Conservation (phyloP, 2,888 invertebrate genomes). For the Trypoxylon attenuatum region DNA sequence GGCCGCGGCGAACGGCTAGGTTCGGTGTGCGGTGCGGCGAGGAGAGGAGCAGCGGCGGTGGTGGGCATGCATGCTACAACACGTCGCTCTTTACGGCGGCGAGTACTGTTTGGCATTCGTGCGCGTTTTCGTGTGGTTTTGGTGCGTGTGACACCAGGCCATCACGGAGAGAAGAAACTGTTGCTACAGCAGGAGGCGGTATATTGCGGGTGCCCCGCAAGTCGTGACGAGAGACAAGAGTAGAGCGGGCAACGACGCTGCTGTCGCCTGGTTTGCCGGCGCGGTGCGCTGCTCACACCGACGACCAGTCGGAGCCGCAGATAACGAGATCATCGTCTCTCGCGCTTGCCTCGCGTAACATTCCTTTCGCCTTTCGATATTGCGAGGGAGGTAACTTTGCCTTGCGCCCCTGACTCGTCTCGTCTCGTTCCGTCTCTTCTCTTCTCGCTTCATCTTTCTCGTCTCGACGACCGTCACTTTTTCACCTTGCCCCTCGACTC, state of each 20-base stretch:
- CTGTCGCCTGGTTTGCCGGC: slow-evolving; percentile 34
- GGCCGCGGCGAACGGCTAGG: background rate
- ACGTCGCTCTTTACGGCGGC: slow-evolving; percentile 1
- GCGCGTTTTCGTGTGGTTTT: background rate
- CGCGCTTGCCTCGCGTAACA: slow-evolving; percentile 56
- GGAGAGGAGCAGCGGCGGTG: slow-evolving; percentile 2
- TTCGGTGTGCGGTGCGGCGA: background rate
- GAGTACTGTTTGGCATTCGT: slow-evolving; percentile 8
- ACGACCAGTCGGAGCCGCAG: background rate
- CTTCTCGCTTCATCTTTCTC: background rate
- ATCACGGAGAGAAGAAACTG: slow-evolving; percentile 4
- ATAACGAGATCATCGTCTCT: slow-evolving; percentile 36
- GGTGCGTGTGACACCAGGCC: background rate
- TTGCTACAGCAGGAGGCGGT: slow-evolving; percentile 15
- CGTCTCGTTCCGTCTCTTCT: background rate
- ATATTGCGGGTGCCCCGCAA: background rate
- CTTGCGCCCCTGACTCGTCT: background rate
- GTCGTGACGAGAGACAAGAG: background rate
- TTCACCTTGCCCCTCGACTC: background rate
- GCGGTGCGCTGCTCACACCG: background rate
- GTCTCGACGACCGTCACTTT: background rate
- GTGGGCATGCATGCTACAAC: background rate
- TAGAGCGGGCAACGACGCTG: slow-evolving; percentile 35
- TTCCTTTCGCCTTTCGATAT: slow-evolving; percentile 65
- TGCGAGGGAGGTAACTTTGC: slow-evolving; percentile 21